Evolutionary conservation across 2,888 invertebrate genomes (phyloP), one percentile per base, ranked within the genome.

Genomic region (Cataglyphis livida): DNA sequence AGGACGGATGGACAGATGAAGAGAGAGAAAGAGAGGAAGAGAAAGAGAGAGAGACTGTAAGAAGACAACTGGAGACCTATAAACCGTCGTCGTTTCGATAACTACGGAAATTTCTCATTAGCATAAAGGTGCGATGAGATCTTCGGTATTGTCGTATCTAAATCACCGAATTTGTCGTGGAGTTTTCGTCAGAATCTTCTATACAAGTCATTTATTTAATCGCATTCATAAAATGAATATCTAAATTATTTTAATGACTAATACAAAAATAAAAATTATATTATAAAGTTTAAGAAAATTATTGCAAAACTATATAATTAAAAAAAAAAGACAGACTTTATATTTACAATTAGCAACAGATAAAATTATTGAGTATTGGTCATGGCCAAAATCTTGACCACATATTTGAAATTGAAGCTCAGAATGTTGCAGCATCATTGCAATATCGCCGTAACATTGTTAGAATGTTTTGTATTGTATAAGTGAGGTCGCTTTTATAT

Each of bases 101-200:
- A 48, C 38, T 65, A 32, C 71, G 81, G 75, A 85, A 84, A 64
- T 65, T 75, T 84, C 86, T 88, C 85, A 89, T 91, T 91, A 91
- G 82, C 91, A 91, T 91, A 87, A 81, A 74, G 83, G 83, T 78
- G 84, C 61, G 65, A 74, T 81, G 15, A 65, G 15, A 66, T 18
- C 48, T 83, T 66, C 28, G 57, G 18, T 57, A 28, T 68, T 54
- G 66, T 82, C 48, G 44, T 65, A 71, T 78, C 44, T 78, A 54
- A 66, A 68, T 70, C 76, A 38, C 41, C 35, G n/a, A 74, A 71
- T 81, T 59, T 85, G 74, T 28, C 73, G 68, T 75, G 70, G 62
- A 61, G 51, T 78, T 64, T 70, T 59, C 32, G 73, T 78, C 66
- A 70, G 75, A 82, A 79, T 28, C 25, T 66, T n/a, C 5, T 54